Evolutionary conservation across 2,888 invertebrate genomes (phyloP).

Genomic region (Sipha maydis): DNA sequence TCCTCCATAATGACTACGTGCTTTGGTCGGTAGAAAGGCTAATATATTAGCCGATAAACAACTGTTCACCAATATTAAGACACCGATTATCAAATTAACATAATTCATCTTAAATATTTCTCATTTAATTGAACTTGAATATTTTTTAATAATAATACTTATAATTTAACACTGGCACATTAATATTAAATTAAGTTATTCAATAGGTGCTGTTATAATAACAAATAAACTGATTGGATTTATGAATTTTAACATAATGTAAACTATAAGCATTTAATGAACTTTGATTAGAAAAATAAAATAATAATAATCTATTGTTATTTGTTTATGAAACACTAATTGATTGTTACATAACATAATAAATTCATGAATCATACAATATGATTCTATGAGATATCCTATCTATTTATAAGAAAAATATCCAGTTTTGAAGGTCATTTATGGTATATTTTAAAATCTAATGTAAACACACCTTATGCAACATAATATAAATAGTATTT

Average conservation of each 20-base stretch:
- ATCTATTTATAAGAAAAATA: background rate
- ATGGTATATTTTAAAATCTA: background rate
- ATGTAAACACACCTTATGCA: background rate
- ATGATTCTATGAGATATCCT: background rate
- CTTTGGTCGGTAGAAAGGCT: slow-evolving; percentile 45
- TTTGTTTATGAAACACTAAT: no score
- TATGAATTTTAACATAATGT: no score
- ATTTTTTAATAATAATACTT: no score
- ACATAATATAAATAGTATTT: background rate
- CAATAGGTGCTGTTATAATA: background rate
- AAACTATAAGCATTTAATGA: background rate
- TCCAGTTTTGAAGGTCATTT: background rate
- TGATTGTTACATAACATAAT: background rate
- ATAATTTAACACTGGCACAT: no score
- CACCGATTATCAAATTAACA: background rate
- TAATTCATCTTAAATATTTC: slow-evolving; percentile 1
- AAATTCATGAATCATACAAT: background rate
- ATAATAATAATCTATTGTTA: no score
- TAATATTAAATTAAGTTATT: background rate
- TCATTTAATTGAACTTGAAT: background rate
- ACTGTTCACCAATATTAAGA: slow-evolving; percentile 1
- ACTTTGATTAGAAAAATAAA: slow-evolving; percentile 4
- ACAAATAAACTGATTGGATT: no score
- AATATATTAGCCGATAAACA: slow-evolving; percentile 26
- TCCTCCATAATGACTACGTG: slow-evolving; percentile 43